phyloP scores from a whole-genome alignment of 2,113 vertebrate species.

The Cynoglossus semilaevis region DNA sequence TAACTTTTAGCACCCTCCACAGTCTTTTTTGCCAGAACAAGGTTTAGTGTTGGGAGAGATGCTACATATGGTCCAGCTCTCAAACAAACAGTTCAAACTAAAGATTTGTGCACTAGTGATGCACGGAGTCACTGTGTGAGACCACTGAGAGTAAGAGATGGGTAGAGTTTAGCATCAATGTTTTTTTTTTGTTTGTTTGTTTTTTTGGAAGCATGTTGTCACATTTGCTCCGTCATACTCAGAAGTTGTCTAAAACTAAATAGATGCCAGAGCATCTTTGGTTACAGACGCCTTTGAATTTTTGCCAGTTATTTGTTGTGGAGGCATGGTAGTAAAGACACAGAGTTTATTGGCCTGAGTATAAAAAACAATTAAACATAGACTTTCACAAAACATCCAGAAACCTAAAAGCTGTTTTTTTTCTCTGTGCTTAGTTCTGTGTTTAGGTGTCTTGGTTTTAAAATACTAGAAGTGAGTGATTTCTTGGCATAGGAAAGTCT shows the following conservation, averaged over 20 bases:
- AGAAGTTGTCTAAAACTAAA: conserved; percentile 39
- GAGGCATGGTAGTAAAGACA: conserved; percentile 30
- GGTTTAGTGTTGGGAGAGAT: too few relatives aligned
- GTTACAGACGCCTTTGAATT: conserved; percentile 50
- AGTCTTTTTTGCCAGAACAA: too few relatives aligned
- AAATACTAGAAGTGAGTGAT: conserved; percentile 20
- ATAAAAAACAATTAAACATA: conserved; percentile 5
- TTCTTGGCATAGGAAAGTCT: conserved; percentile 13
- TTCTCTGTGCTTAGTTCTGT: not conserved
- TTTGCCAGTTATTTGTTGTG: conserved; percentile 51
- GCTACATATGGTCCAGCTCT: too few relatives aligned
- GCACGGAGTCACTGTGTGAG: too few relatives aligned
- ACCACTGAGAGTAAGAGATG: too few relatives aligned
- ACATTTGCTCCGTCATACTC: conserved; percentile 31
- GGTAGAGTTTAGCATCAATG: too few relatives aligned
- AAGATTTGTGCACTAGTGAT: too few relatives aligned
- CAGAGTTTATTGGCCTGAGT: not conserved
- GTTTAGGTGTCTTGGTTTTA: conserved; percentile 7
- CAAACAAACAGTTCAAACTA: too few relatives aligned
- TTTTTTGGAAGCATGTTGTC: not conserved
- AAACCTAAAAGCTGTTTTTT: not conserved
- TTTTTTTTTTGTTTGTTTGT: conserved; percentile 27
- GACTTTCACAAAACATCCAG: conserved; percentile 1
- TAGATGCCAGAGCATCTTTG: conserved; percentile 42
- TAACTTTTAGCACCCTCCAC: too few relatives aligned